Evolutionary conservation across 2,888 invertebrate species (phyloP), one percentile per base, ranked within the genome.

Genomic region (Escarpia spicata): DNA sequence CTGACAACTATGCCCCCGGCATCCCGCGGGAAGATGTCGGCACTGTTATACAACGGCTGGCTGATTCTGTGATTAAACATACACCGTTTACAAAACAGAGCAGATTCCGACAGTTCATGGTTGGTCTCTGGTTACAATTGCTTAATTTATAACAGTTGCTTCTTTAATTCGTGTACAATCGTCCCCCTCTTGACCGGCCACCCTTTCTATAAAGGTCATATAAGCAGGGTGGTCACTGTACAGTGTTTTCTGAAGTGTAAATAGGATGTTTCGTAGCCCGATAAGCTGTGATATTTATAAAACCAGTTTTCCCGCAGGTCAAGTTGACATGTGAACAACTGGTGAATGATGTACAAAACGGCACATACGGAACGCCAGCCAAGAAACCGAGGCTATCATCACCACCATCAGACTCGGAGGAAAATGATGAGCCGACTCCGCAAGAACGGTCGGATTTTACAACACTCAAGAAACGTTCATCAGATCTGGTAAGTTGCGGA

Each of bases 331-430:
- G 91, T n/a, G 45, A 91, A 10, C 44, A 45, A 44, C 91, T 91
- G 44, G 45, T 91, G 43, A 52, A 91, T 1, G 37, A 91, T 12
- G 58, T 91, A n/a, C 91, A 52, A 45, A 44, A 26, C 1, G 91
- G 91, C 1, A 19, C 6, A n/a, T 91, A 91, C 45, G n/a, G 45
- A 9, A 43, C 91, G 19, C 44, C 45, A 3, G 91, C 52, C 12
- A 91, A 91, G 45, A 91, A 91, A 52, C 44, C n/a, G 19, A 91
- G 45, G 45, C 15, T 45, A n/a, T 91, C 91, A 8, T 43, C 45
- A 37, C 43, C 91, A 37, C 91, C 91, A 37, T 52, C n/a, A 91
- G 44, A 91, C 15, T 15, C 75, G 1, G 75, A 75, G 75, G 75
- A 75, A 75, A n/a, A 26, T 6, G 75, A 75, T 19, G 26, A 26